A percentile compares a stretch with the other conserved stretches of the same genome.
Conservation (phyloP, 1,140 invertebrate species). For the Papilio helenus region DNA sequence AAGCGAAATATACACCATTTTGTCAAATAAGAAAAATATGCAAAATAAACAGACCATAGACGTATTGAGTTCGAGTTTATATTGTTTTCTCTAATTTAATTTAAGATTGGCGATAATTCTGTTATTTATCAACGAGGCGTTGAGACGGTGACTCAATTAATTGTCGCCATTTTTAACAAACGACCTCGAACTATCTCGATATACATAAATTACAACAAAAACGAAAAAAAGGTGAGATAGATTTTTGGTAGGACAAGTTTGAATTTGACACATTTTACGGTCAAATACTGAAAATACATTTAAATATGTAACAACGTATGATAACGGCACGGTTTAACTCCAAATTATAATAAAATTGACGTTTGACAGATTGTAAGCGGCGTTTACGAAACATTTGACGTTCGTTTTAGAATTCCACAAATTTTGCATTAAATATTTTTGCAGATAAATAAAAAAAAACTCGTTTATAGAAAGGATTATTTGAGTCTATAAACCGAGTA, state of each 20-base stretch:
- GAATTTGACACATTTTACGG: too few species aligned
- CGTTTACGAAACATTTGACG: too few species aligned
- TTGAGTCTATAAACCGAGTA: not conserved
- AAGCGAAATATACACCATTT: not conserved
- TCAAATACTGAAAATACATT: too few species aligned
- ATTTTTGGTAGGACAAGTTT: not conserved
- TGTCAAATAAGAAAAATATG: not conserved
- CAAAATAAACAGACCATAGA: not conserved
- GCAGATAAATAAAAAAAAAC: too few species aligned
- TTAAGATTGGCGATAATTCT: not conserved
- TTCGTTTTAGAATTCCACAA: too few species aligned
- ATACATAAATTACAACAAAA: not conserved
- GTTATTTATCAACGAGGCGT: not conserved
- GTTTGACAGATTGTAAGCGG: too few species aligned
- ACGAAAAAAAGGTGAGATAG: not conserved
- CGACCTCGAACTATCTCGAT: not conserved
- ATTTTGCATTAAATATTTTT: too few species aligned
- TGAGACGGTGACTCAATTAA: constrained; percentile 12
- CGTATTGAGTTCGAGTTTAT: not conserved
- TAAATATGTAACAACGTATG: too few species aligned
- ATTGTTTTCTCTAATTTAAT: constrained; percentile 11
- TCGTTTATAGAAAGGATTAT: not conserved
- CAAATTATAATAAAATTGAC: too few species aligned
- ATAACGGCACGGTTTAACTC: too few species aligned
- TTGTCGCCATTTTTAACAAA: not conserved